Conservation (phyloP, 2,113 vertebrate genomes). For the Hemichromis elongatus region DNA sequence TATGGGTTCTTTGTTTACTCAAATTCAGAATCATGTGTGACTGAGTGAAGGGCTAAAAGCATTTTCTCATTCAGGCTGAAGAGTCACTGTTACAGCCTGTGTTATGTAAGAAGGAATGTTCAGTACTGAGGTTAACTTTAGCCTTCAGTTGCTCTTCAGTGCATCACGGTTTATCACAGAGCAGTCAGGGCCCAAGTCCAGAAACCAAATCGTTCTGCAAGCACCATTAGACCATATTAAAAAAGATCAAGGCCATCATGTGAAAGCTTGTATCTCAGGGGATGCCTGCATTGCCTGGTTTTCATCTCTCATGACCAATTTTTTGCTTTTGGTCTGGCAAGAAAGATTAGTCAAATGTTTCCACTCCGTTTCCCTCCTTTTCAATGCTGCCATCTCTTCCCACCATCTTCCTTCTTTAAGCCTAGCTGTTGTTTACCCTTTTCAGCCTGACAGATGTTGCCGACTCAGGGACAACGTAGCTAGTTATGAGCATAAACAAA, state of each 20-base stretch:
- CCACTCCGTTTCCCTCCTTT: not conserved
- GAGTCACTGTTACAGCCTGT: not conserved
- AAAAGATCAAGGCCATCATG: conserved; percentile 46
- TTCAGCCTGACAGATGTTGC: not conserved
- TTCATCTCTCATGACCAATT: conserved; percentile 48
- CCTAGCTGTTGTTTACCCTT: not conserved
- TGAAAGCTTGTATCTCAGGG: conserved; percentile 16
- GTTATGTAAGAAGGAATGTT: conserved; percentile 19
- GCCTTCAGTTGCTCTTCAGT: not conserved
- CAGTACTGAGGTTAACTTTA: conserved; percentile 22
- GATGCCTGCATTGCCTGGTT: conserved; percentile 6
- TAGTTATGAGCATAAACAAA: conserved; percentile 8
- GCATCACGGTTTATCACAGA: not conserved
- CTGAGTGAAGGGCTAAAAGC: not conserved
- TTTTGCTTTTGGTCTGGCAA: conserved; percentile 29
- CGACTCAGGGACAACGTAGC: not conserved
- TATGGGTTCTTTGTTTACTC: not conserved
- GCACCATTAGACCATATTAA: conserved; percentile 57
- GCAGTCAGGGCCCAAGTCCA: not conserved
- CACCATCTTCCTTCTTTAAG: not conserved
- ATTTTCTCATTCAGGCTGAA: not conserved
- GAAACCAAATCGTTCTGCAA: conserved; percentile 18
- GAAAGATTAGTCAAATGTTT: conserved; percentile 44
- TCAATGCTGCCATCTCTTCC: not conserved
- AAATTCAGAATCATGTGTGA: not conserved